A percentile compares a stretch with the other conserved stretches of the same genome.
These are phyloP conservation scores for Psilopsiagon aymara DNA, from an alignment of 2,113 vertebrate species.

Conservation along the genomic window DNA sequence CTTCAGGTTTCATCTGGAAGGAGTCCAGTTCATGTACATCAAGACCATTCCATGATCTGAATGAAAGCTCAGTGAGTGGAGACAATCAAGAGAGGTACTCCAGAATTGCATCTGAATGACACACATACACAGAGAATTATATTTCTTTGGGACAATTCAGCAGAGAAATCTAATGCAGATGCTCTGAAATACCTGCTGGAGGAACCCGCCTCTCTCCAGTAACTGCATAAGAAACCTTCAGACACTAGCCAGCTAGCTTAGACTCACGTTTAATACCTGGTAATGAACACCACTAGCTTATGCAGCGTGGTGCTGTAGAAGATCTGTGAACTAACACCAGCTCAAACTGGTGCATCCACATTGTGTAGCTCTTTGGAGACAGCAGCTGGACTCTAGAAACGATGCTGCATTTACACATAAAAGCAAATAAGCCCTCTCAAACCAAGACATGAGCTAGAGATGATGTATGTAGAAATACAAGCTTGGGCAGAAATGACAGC, in stretches of 20 bases:
- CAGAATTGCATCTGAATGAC: not conserved
- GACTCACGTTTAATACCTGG: not conserved
- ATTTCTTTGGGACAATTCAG: not conserved
- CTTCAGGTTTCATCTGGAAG: not conserved
- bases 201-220: not conserved
- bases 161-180: not conserved
- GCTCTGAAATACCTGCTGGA: not conserved
- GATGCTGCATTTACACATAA: not conserved
- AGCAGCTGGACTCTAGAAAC: not conserved
- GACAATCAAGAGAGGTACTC: not conserved
- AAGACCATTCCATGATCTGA: not conserved
- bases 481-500: not conserved
- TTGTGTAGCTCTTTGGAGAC: not conserved
- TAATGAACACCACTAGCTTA: not conserved
- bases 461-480: not conserved
- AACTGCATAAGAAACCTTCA: not conserved
- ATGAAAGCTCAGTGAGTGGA: not conserved
- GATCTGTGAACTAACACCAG: not conserved
- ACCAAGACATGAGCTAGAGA: not conserved
- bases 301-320: not conserved
- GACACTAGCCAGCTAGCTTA: not conserved
- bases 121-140: not conserved
- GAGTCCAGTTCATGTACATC: not conserved
- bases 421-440: not conserved
- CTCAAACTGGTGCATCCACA: not conserved